Percentiles rank a stretch among this genome's conserved stretches.
These are phyloP conservation scores for Tragelaphus buxtoni DNA, from an alignment of 2,113 vertebrate genomes.

Conservation along the genomic window DNA sequence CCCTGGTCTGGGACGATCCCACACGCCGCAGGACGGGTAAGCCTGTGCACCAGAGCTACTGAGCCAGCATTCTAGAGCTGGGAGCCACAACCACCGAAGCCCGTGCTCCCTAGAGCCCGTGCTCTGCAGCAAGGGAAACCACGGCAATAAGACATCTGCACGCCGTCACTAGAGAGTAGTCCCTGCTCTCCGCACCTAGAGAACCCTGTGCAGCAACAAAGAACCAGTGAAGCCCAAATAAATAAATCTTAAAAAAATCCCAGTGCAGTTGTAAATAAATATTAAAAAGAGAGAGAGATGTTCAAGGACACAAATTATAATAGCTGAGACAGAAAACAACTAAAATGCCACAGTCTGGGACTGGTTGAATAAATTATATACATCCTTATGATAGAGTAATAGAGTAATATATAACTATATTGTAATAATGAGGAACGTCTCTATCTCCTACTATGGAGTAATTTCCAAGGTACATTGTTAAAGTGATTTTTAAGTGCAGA, in stretches of 20 bases:
- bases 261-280: background rate
- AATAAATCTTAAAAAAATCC: background rate
- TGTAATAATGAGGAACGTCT: background rate
- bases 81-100: background rate
- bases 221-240: background rate
- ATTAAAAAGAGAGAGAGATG: background rate
- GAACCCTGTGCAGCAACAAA: background rate
- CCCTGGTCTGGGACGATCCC: background rate
- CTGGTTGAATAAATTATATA: background rate
- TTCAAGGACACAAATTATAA: background rate
- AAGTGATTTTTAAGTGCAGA: background rate
- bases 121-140: background rate
- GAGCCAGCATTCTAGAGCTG: background rate
- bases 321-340: background rate
- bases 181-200: background rate
- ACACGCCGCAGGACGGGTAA: background rate
- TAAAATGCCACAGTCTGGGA: background rate
- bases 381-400: background rate
- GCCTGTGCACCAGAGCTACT: background rate
- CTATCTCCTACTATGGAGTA: background rate
- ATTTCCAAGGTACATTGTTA: background rate
- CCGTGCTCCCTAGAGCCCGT: accelerated
- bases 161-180: accelerated
- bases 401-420: background rate
- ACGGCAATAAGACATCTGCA: background rate